These are phyloP conservation scores for Glaucomys volans DNA, from an alignment of 2,113 vertebrate species.

Conservation along the genomic window DNA sequence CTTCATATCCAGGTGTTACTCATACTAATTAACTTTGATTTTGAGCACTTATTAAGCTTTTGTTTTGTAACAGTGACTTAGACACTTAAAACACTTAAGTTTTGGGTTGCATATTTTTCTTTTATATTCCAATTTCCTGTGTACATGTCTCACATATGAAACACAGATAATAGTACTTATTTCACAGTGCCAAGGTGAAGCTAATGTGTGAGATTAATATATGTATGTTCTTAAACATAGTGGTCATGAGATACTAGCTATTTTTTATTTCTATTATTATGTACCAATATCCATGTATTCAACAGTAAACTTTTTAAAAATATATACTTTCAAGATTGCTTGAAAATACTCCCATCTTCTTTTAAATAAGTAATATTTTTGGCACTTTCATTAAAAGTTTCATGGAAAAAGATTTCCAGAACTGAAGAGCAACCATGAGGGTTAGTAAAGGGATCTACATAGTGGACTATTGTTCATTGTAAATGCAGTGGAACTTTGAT, in stretches of 20 bases:
- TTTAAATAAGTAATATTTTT: slow-evolving; percentile 50
- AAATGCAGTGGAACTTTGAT: slow-evolving; percentile 77
- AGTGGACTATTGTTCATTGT: slow-evolving; percentile 75
- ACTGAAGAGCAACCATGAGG: not conserved
- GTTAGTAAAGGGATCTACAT: slow-evolving; percentile 31
- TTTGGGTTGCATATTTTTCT: not conserved
- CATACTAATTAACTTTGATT: not conserved
- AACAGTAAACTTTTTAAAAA: not conserved
- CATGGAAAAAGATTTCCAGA: not conserved
- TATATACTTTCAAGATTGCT: not conserved
- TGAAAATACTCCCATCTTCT: not conserved
- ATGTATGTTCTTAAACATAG: not conserved
- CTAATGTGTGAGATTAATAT: not conserved
- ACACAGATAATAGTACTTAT: not conserved
- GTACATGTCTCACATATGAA: not conserved
- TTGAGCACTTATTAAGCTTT: not conserved
- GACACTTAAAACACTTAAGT: not conserved
- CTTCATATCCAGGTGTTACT: not conserved
- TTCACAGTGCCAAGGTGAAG: not conserved
- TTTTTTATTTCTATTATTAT: not conserved
- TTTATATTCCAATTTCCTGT: not conserved
- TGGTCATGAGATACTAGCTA: not conserved
- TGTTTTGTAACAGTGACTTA: not conserved
- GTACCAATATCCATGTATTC: slow-evolving; percentile 10
- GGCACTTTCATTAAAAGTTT: not conserved